Conservation (phyloP, 1,140 invertebrate species). For the Temnothorax nylanderi region DNA sequence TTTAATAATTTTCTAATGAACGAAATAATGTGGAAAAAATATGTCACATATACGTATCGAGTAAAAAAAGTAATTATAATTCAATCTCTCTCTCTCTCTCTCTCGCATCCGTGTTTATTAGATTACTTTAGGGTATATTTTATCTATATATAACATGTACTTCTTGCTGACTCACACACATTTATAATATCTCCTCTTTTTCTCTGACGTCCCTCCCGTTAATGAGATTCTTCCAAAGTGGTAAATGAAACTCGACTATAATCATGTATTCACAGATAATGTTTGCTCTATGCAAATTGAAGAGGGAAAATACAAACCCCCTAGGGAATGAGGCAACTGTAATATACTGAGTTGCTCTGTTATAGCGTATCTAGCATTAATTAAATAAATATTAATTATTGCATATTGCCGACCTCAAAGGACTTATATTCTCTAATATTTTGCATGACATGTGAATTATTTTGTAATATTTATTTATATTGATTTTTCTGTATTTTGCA, state of each 20-base stretch:
- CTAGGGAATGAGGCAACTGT: neutral
- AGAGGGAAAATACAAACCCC: conserved; percentile 30
- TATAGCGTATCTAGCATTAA: neutral
- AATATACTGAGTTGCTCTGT: conserved; percentile 7
- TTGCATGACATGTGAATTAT: neutral
- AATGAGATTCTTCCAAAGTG: conserved; percentile 37
- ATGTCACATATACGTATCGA: neutral
- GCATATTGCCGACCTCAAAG: neutral
- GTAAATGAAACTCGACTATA: conserved; percentile 46
- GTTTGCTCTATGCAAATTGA: conserved; percentile 55
- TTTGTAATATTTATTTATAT: neutral
- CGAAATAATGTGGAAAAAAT: conserved; percentile 6
- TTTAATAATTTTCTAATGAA: neutral
- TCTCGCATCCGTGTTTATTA: neutral
- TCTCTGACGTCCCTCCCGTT: neutral
- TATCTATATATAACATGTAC: neutral
- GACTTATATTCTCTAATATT: neutral
- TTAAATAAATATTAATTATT: conserved; percentile 44
- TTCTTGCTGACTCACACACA: conserved; percentile 34
- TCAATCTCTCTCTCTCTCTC: neutral
- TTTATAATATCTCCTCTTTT: conserved; percentile 5
- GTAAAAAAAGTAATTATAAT: neutral
- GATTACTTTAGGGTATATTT: neutral
- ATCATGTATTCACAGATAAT: conserved; percentile 52
- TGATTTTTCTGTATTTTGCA: neutral